Evolutionary conservation across 2,797 vertebrate species (phyloP).

Genomic region (Falco concolor): DNA sequence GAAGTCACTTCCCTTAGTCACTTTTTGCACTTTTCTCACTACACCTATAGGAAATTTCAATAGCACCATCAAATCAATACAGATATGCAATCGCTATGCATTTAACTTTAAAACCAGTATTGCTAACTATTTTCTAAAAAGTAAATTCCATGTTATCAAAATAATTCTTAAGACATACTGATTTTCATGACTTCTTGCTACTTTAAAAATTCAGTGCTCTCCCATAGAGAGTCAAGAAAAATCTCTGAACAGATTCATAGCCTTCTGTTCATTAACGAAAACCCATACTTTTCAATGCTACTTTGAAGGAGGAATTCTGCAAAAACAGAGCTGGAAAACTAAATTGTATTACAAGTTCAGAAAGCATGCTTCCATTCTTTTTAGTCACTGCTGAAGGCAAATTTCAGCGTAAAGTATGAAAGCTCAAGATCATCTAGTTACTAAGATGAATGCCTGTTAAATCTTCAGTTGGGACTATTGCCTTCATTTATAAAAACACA

Average conservation of each 20-base stretch:
- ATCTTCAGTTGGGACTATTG: constrained; percentile 21
- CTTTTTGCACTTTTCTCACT: not conserved
- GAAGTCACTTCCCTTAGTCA: not conserved
- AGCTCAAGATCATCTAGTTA: constrained; percentile 45
- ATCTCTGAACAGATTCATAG: not conserved
- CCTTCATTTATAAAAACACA: constrained; percentile 61
- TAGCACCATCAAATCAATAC: not conserved
- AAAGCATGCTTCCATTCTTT: constrained; percentile 31
- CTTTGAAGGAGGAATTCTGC: not conserved
- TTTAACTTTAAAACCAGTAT: not conserved
- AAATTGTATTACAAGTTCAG: not conserved
- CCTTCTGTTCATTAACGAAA: not conserved
- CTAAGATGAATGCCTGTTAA: constrained; percentile 42
- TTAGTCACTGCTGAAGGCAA: constrained; percentile 33
- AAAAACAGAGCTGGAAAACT: not conserved
- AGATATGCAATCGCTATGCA: not conserved
- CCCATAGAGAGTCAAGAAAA: not conserved
- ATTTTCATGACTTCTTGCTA: not conserved
- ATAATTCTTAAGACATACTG: not conserved
- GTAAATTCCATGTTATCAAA: not conserved
- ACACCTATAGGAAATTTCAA: not conserved
- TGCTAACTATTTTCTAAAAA: not conserved
- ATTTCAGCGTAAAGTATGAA: constrained; percentile 16
- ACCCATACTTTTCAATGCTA: not conserved
- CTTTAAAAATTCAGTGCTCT: not conserved